A percentile compares a stretch with the other conserved stretches of the same genome.
Conservation (phyloP, 53 echinoderm and acorn worm species). For the Astropecten irregularis region DNA sequence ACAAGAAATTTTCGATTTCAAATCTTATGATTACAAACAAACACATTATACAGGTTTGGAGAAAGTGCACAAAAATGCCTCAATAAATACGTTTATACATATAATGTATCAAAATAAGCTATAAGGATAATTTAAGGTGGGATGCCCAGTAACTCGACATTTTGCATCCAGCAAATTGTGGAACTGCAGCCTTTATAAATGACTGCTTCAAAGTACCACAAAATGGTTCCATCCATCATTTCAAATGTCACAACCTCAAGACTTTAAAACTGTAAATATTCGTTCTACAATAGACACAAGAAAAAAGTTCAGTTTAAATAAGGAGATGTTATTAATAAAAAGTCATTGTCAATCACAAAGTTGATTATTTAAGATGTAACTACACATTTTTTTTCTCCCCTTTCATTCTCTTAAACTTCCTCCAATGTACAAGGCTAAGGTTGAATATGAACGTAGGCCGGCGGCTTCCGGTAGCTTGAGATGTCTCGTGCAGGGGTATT, state of each 20-base stretch:
- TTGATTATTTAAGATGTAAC: neutral
- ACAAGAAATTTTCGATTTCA: too few relatives aligned
- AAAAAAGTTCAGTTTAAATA: conserved; percentile 24
- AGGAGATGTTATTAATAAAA: conserved; percentile 31
- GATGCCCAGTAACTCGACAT: neutral
- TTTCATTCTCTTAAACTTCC: too few relatives aligned
- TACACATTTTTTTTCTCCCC: too few relatives aligned
- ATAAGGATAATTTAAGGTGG: conserved; percentile 29
- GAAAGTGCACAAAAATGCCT: conserved; percentile 16
- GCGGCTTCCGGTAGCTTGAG: conserved; percentile 90
- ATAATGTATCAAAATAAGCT: conserved; percentile 53
- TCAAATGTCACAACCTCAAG: neutral
- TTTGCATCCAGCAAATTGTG: conserved; percentile 3
- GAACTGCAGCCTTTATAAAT: neutral
- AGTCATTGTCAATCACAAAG: conserved; percentile 46
- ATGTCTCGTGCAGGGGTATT: conserved; percentile 77
- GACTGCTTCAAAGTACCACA: neutral
- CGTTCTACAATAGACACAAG: neutral
- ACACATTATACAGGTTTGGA: neutral
- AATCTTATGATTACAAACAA: too few relatives aligned
- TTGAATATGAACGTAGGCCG: conserved; percentile 83
- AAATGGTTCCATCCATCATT: conserved; percentile 7
- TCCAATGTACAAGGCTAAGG: conserved; percentile 41
- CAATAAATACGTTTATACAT: conserved; percentile 60
- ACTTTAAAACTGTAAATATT: neutral